Evolutionary conservation across 2,888 invertebrate genomes (phyloP).

Genomic region (Nymphalis c-album): DNA sequence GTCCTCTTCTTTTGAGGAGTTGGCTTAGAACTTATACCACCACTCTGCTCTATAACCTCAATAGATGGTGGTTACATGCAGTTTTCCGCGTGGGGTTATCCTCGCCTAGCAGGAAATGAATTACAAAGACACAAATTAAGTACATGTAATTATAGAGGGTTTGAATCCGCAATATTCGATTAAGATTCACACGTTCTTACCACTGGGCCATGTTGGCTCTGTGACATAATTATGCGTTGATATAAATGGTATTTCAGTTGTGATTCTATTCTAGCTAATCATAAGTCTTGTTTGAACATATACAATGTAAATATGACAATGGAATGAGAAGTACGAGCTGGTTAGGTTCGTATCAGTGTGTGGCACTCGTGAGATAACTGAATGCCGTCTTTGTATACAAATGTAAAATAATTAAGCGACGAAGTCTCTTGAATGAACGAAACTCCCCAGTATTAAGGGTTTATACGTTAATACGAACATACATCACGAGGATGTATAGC

Average conservation of each 20-base stretch:
- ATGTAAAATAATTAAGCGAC: constrained; percentile 76
- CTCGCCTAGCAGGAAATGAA: no score
- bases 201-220: not conserved
- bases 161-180: no score
- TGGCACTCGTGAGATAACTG: constrained; percentile 77
- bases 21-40: no score
- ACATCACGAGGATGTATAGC: constrained; percentile 18
- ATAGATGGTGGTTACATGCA: no score
- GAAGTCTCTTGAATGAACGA: constrained; percentile 64
- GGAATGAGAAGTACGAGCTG: constrained; percentile 64
- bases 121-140: no score
- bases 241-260: constrained; percentile 26
- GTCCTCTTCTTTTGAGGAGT: no score
- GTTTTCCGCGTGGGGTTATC: no score
- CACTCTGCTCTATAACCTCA: no score
- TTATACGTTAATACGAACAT: constrained; percentile 25
- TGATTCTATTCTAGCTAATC: constrained; percentile 59
- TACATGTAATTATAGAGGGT: no score
- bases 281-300: constrained; percentile 76
- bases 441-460: constrained; percentile 55
- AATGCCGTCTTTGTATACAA: constrained; percentile 71
- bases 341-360: constrained; percentile 70
- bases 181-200: no score
- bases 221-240: not conserved
- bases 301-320: constrained; percentile 81